Conservation (phyloP, 1,140 invertebrate species). For the Drosophila willistoni region DNA sequence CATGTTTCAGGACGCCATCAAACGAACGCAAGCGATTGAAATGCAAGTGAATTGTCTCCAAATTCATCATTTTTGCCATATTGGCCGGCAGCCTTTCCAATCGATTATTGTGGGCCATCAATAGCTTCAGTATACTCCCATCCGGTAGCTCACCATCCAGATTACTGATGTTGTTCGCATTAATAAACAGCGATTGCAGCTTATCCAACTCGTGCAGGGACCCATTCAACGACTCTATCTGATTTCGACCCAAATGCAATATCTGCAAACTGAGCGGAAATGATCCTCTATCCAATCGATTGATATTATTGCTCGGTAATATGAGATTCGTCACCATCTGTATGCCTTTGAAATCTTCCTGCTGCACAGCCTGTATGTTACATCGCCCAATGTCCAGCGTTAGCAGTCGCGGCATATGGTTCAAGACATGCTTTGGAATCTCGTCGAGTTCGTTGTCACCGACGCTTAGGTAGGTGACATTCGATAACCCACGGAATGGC, state of each 20-base stretch:
- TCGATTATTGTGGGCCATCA: slow-evolving; percentile 89
- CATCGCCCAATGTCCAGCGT: slow-evolving; percentile 90
- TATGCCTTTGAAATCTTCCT: slow-evolving; percentile 88
- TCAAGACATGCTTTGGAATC: slow-evolving; percentile 88
- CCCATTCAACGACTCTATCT: slow-evolving; percentile 88
- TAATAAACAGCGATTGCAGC: slow-evolving; percentile 90
- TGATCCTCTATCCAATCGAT: slow-evolving; percentile 87
- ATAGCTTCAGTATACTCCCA: slow-evolving; percentile 86
- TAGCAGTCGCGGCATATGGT: slow-evolving; percentile 88
- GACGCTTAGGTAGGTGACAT: slow-evolving; percentile 88
- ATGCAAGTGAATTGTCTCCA: slow-evolving; percentile 89
- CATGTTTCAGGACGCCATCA: slow-evolving; percentile 88
- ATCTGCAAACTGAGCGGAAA: slow-evolving; percentile 87
- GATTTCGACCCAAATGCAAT: slow-evolving; percentile 89
- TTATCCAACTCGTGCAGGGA: slow-evolving; percentile 88
- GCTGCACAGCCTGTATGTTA: slow-evolving; percentile 86
- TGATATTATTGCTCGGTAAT: slow-evolving; percentile 89
- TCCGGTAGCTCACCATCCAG: slow-evolving; percentile 90
- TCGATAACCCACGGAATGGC: slow-evolving; percentile 88
- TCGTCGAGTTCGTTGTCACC: slow-evolving; percentile 88
- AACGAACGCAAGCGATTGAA: slow-evolving; percentile 88
- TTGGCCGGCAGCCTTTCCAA: slow-evolving; percentile 88
- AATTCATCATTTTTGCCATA: slow-evolving; percentile 86
- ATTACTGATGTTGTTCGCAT: slow-evolving; percentile 88
- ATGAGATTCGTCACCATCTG: slow-evolving; percentile 87